phyloP scores from a whole-genome alignment of 2,888 invertebrate genomes.

The Tetrapedia diversipes region DNA sequence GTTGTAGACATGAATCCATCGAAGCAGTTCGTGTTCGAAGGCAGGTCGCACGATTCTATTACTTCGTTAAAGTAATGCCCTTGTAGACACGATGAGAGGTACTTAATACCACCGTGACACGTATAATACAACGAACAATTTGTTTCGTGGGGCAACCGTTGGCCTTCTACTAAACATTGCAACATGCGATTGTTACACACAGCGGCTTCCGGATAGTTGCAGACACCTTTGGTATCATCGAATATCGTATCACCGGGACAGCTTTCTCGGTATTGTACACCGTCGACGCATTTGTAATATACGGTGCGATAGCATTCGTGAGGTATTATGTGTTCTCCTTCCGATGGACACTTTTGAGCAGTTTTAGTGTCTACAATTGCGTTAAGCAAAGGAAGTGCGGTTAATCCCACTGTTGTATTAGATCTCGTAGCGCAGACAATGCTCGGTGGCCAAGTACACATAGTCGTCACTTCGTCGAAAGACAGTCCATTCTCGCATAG shows the following conservation, averaged over 20 bases:
- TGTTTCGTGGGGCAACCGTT: not conserved
- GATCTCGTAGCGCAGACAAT: not conserved
- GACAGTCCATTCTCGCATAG: conserved; percentile 9
- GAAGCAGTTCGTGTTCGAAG: not conserved
- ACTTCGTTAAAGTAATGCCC: conserved; percentile 2
- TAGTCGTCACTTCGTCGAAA: conserved; percentile 2
- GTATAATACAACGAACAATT: not conserved
- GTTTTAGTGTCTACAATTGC: not conserved
- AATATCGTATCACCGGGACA: conserved; percentile 58
- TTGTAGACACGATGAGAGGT: not conserved
- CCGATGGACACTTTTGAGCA: conserved; percentile 4
- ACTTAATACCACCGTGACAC: not conserved
- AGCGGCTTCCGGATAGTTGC: conserved; percentile 45
- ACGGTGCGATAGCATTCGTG: conserved; percentile 63
- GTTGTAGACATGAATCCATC: not conserved
- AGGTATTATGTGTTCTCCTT: conserved; percentile 31
- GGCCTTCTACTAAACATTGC: too few species aligned
- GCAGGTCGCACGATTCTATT: not conserved
- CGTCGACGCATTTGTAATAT: conserved; percentile 64
- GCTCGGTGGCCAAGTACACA: conserved; percentile 1
- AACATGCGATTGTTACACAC: not conserved
- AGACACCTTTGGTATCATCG: conserved; percentile 44
- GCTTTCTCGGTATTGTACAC: conserved; percentile 20
- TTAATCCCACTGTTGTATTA: not conserved
- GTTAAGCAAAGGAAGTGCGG: too few species aligned